These are phyloP conservation scores for Nibea coibor DNA, from an alignment of 2,113 vertebrate species.

Conservation along the genomic window DNA sequence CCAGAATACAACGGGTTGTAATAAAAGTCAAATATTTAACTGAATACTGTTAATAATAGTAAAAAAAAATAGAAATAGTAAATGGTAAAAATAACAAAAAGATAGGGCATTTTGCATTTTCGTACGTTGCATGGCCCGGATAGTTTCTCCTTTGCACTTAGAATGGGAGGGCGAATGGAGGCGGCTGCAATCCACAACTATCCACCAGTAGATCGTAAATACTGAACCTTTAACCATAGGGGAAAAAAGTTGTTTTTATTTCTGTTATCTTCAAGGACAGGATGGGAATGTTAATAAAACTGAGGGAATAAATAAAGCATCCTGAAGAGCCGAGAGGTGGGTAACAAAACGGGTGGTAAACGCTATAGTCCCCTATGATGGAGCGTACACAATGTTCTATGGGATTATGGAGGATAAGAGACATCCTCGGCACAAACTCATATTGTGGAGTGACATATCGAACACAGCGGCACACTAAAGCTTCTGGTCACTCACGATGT, in stretches of 20 bases:
- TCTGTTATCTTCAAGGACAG: background rate
- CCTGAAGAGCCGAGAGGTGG: background rate
- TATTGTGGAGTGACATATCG: background rate
- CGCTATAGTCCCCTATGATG: background rate
- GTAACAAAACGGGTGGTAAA: background rate
- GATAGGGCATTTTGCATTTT: no score
- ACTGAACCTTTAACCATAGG: no score
- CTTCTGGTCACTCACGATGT: background rate
- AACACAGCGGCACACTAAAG: background rate
- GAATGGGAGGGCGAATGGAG: no score
- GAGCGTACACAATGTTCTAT: background rate
- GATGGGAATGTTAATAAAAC: background rate
- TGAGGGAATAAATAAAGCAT: background rate
- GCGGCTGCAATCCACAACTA: no score
- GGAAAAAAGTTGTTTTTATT: background rate
- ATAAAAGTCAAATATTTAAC: no score
- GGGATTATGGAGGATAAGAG: constrained; percentile 14
- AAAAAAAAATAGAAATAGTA: no score
- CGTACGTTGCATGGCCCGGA: no score
- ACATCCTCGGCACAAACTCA: background rate
- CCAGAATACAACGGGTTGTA: no score
- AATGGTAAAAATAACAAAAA: no score
- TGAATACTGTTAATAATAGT: no score
- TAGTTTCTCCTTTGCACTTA: no score
- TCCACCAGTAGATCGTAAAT: no score